Base-by-base conservation (phyloP, 2,113 vertebrate species). In the Lepisosteus oculatus region DNA sequence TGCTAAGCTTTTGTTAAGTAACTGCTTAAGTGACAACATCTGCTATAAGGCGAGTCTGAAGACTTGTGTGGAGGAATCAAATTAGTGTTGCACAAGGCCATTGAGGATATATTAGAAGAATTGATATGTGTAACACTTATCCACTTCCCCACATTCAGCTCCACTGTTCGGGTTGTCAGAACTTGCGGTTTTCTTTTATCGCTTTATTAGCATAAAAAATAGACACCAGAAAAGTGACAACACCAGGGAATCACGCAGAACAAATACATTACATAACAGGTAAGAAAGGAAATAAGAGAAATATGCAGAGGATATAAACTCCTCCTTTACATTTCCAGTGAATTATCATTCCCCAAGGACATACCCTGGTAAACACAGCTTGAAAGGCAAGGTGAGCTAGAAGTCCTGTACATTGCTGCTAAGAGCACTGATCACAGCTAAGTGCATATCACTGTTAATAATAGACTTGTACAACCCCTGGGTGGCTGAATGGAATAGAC, bases 181-280 rank as follows among this genome's bases (percentile, higher is more conserved):
- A 29, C 17, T 29, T 29, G 17, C 17, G 17, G 17, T 29, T 29
- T 29, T 29, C 17, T 29, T 29, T 29, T 29, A 29, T 29, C 17
- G 17, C 17, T 83, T 86, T 86, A 88, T 90, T 87, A 88, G 81
- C 83, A 85, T 85, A 81, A 84, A 80, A 86, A 86, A 87, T 81
- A 86, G 65, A 81, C 81, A 83, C 79, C 79, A 72, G 69, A 85
- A 85, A 80, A 61, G 81, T 77, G 77, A 68, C 75, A 78, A 79
- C 3, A 68, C 81, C 75, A 61, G 55, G 78, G 87, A 84, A 83
- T 83, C 71, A 84, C 84, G 84, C 77, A 87, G 81, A 79, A 75
- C 85, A 81, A 84, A 81, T 72, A 73, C 76, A 87, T 87, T 84
- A 82, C 77, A 83, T 83, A 84, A 85, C 81, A 78, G 71, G 70